These are phyloP conservation scores for Pocillopora meandrina DNA, from an alignment of 92 coral and sea anemone genomes.

Conservation along the genomic window DNA sequence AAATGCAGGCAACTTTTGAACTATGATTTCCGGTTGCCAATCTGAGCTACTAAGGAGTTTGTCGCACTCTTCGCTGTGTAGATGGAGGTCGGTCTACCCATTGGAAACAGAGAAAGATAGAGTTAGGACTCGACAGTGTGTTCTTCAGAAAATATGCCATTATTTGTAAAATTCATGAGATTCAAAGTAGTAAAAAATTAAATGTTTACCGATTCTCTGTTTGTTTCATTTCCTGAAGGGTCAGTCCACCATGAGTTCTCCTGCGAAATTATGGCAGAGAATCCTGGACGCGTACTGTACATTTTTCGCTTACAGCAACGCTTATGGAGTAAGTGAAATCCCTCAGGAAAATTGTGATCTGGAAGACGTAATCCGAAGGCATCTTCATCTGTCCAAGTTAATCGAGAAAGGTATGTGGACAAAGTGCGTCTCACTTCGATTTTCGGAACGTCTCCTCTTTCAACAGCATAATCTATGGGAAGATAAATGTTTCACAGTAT, in stretches of 20 bases:
- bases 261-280: background rate
- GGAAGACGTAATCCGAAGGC: constrained; percentile 11
- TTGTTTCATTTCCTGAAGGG: background rate
- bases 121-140: too few species aligned
- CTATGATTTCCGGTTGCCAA: background rate
- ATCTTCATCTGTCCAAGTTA: background rate
- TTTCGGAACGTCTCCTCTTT: background rate
- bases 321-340: constrained; percentile 5
- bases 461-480: background rate
- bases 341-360: background rate
- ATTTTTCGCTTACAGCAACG: background rate
- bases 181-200: background rate
- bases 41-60: background rate
- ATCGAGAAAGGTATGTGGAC: background rate
- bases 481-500: background rate
- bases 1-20: background rate
- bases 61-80: background rate
- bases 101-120: background rate
- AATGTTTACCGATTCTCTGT: constrained; percentile 9
- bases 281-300: background rate
- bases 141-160: background rate
- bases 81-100: background rate
- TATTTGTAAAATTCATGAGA: background rate
- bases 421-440: background rate
- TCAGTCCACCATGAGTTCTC: background rate